These are phyloP conservation scores for Tokudaia muenninki DNA, from an alignment of 2,797 vertebrate species.

Conservation along the genomic window DNA sequence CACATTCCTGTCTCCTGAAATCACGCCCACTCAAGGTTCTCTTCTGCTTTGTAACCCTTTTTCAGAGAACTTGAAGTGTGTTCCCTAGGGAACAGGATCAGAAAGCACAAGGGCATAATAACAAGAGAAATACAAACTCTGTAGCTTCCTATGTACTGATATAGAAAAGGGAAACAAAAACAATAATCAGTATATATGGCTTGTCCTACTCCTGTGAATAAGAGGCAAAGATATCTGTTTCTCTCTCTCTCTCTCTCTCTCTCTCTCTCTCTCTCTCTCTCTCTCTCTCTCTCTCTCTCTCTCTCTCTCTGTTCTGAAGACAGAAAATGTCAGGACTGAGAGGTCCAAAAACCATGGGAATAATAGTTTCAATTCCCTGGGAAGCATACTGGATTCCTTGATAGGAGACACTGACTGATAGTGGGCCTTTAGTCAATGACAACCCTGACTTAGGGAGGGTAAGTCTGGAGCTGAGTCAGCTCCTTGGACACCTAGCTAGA, in stretches of 20 bases:
- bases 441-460: neutral
- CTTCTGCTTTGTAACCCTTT: neutral
- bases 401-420: neutral
- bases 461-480: neutral
- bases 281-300: neutral
- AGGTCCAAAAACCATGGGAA: neutral
- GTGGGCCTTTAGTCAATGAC: neutral
- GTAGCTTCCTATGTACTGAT: neutral
- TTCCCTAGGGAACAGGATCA: neutral
- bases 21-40: neutral
- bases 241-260: neutral
- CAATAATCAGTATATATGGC: neutral
- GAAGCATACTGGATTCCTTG: neutral
- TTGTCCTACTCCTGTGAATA: neutral
- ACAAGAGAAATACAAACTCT: neutral
- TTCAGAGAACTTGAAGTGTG: neutral
- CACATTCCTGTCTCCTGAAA: neutral
- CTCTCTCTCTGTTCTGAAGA: neutral
- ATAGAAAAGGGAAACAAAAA: neutral
- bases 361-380: neutral
- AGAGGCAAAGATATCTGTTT: neutral
- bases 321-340: constrained; percentile 27
- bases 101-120: neutral
- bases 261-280: too few species aligned
- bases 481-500: neutral